These are phyloP conservation scores for Cremastinae sp. DNA, from an alignment of 2,888 invertebrate species.

Conservation along the genomic window DNA sequence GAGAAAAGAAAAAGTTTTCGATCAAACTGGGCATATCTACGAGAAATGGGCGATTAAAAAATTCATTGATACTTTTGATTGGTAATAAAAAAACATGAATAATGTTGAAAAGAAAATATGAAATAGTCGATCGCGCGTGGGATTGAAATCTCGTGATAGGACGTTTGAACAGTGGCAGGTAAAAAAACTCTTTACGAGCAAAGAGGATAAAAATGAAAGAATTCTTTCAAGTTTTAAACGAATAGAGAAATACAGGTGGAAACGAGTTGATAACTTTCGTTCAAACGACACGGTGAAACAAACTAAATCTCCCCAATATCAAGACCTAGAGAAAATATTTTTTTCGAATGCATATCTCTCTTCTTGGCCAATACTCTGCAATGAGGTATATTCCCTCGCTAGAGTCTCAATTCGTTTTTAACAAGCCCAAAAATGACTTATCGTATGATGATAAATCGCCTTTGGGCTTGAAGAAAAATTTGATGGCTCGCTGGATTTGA, in stretches of 20 bases:
- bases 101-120: constrained; percentile 6
- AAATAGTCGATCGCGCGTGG: constrained; percentile 38
- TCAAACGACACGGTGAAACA: constrained; percentile 8
- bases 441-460: background rate
- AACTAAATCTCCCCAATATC: background rate
- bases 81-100: background rate
- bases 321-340: constrained; percentile 35
- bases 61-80: constrained; percentile 28
- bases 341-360: constrained; percentile 55
- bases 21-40: constrained; percentile 41
- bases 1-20: constrained; percentile 4
- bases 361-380: constrained; percentile 41
- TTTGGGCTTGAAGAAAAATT: background rate
- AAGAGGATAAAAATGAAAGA: background rate
- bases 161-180: constrained; percentile 25
- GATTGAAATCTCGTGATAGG: constrained; percentile 36
- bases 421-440: too few relatives aligned
- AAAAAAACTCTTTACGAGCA: constrained; percentile 13
- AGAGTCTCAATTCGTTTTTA: too few relatives aligned
- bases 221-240: constrained; percentile 25
- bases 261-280: constrained; percentile 30
- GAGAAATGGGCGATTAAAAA: constrained; percentile 16
- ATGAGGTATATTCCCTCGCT: background rate
- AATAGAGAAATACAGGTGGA: background rate
- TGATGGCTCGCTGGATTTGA: background rate